These are phyloP conservation scores for Phyllostomus hastatus DNA, from an alignment of 2,113 vertebrate genomes.

Conservation along the genomic window DNA sequence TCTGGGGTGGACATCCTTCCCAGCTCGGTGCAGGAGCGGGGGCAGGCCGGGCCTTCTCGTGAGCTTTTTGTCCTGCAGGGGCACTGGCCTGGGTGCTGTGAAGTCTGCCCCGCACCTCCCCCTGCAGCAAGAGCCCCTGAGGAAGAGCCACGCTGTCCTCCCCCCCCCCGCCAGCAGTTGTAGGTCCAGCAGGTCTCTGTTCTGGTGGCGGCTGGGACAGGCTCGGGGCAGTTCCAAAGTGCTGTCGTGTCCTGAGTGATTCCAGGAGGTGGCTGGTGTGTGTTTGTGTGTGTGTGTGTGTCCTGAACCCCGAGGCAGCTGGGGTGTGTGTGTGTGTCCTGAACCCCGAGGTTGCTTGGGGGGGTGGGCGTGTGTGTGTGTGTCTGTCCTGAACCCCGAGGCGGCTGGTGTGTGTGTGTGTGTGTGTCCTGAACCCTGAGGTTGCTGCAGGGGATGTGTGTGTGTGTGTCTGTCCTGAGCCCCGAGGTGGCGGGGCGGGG, in stretches of 20 bases:
- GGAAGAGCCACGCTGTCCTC: neutral
- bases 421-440: neutral
- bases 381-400: too few species aligned
- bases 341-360: neutral
- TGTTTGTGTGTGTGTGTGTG: neutral
- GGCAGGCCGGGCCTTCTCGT: accelerated
- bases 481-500: too few species aligned
- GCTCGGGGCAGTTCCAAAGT: neutral
- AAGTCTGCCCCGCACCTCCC: too few species aligned
- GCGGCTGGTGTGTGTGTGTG: too few species aligned
- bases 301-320: neutral
- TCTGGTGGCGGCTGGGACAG: neutral
- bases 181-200: neutral
- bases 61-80: too few species aligned
- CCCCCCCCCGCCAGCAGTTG: neutral
- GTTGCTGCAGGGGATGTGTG: neutral
- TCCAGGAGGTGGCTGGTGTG: neutral
- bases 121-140: too few species aligned
- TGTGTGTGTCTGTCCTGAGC: too few species aligned
- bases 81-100: accelerated
- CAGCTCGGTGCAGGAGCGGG: neutral
- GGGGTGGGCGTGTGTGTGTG: too few species aligned
- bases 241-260: neutral
- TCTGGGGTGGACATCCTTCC: neutral
- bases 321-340: neutral